phyloP scores from a whole-genome alignment of 2,888 invertebrate genomes.

The Cataglyphis livida region DNA sequence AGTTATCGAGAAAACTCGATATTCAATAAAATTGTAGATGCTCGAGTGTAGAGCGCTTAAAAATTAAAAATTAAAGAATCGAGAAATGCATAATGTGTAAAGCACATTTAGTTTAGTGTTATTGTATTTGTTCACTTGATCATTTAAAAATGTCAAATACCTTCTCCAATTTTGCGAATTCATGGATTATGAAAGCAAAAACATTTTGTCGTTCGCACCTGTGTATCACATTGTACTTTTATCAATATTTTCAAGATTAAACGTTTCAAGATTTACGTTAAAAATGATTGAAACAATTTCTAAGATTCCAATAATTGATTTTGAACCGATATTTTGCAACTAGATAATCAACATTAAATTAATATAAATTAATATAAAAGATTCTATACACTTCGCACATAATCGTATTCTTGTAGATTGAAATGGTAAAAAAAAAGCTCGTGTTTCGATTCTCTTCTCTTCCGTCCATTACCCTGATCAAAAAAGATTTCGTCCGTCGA shows the following conservation, averaged over 20 bases:
- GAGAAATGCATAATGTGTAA: not conserved
- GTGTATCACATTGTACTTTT: not conserved
- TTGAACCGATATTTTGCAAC: not conserved
- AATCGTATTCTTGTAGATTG: constrained; percentile 15
- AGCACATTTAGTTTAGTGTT: not conserved
- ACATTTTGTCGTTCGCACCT: not conserved
- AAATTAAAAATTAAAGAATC: not conserved
- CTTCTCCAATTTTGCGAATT: not conserved
- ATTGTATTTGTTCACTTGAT: not conserved
- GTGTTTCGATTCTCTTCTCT: not conserved
- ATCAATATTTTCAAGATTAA: not conserved
- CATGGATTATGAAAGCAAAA: not conserved
- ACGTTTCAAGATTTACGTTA: too few relatives aligned
- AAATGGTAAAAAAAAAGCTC: not conserved
- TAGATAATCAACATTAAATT: not conserved
- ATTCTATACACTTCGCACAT: not conserved
- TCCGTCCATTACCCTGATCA: not conserved
- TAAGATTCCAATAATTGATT: not conserved
- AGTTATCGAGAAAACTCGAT: constrained; percentile 29
- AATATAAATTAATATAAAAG: not conserved
- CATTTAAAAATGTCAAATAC: not conserved
- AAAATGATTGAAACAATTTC: not conserved
- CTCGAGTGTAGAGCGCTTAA: not conserved
- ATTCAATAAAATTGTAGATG: not conserved
- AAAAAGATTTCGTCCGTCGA: constrained; percentile 27